Conservation (phyloP, 2,888 invertebrate species). For the Girardia tigrina region DNA sequence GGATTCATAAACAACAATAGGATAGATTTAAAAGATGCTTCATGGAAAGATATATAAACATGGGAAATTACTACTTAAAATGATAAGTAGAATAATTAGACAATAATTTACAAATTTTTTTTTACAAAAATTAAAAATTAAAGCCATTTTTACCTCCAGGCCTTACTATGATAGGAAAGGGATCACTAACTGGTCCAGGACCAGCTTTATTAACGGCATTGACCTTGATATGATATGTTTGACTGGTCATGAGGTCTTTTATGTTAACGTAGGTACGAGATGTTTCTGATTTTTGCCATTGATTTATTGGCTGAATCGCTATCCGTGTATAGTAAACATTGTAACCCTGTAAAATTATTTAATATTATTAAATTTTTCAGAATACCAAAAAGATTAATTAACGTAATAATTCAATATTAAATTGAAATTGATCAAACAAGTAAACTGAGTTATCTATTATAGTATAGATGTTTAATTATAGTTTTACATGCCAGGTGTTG, state of each 20-base stretch:
- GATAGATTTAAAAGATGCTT: background rate
- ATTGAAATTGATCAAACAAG: no score
- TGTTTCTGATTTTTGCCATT: slow-evolving; percentile 25
- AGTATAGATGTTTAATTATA: no score
- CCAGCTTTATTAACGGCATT: slow-evolving; percentile 36
- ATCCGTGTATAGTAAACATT: slow-evolving; percentile 30
- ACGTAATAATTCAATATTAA: no score
- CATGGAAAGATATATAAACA: background rate
- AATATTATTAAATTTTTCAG: no score
- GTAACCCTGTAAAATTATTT: slow-evolving; percentile 31
- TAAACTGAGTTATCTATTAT: no score
- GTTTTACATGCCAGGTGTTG: no score
- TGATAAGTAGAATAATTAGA: background rate
- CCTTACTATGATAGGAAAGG: slow-evolving; percentile 34
- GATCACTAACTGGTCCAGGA: slow-evolving; percentile 34
- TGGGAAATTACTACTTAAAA: background rate
- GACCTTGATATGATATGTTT: slow-evolving; percentile 36
- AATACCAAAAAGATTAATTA: no score
- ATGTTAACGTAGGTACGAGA: slow-evolving; percentile 2
- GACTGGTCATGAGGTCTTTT: slow-evolving; percentile 21
- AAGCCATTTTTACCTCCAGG: slow-evolving; percentile 35
- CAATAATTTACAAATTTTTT: background rate
- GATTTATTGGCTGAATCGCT: background rate
- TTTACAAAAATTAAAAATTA: background rate
- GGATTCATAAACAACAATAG: background rate